These are phyloP conservation scores for Oreochromis mossambicus DNA, from an alignment of 2,797 vertebrate genomes.

Conservation along the genomic window DNA sequence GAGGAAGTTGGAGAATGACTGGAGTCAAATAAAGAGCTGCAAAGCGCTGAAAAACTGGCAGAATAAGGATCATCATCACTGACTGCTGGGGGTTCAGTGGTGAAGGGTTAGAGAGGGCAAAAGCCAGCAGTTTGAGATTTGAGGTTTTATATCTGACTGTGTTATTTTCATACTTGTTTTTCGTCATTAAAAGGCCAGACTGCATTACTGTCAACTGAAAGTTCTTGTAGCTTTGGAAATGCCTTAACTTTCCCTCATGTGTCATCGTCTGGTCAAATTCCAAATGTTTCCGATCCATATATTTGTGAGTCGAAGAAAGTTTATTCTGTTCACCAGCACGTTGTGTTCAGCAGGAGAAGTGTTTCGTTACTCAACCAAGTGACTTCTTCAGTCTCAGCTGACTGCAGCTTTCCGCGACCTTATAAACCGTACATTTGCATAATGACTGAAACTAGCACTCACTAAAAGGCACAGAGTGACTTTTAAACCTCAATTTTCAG, in stretches of 20 bases:
- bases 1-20: constrained; percentile 45
- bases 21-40: constrained; percentile 23
- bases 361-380: not conserved
- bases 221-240: not conserved
- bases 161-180: not conserved
- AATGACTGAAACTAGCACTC: not conserved
- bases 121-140: not conserved
- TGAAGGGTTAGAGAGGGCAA: not conserved
- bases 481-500: not conserved
- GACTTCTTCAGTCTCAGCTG: not conserved
- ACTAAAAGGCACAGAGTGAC: not conserved
- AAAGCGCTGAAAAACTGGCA: not conserved
- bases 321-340: not conserved
- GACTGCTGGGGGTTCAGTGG: not conserved
- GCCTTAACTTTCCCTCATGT: not conserved
- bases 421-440: not conserved
- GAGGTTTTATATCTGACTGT: not conserved
- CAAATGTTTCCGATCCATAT: not conserved
- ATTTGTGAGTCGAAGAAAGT: not conserved
- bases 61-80: not conserved
- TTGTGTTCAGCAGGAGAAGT: not conserved
- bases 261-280: not conserved
- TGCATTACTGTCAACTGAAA: not conserved
- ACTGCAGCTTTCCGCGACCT: not conserved
- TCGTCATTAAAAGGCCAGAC: not conserved